Percentiles rank a stretch among this genome's conserved stretches.
These are phyloP conservation scores for Lepidocyrtoides sp. DNA, from an alignment of 2,888 invertebrate genomes.

Conservation along the genomic window DNA sequence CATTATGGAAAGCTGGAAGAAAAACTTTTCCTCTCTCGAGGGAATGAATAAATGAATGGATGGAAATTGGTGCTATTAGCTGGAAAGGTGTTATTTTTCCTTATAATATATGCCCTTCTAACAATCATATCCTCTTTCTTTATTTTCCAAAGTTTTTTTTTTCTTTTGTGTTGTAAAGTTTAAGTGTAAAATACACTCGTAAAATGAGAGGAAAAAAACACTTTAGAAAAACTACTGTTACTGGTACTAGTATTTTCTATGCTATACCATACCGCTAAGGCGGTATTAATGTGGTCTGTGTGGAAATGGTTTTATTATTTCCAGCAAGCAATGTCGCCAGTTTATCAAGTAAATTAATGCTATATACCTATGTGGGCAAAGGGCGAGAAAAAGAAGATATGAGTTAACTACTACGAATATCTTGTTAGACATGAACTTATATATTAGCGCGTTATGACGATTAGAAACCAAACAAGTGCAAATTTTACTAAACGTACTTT, in stretches of 20 bases:
- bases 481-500: too few species aligned
- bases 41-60: slow-evolving; percentile 77
- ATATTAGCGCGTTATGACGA: too few species aligned
- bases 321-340: too few species aligned
- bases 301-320: neutral
- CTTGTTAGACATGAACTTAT: too few species aligned
- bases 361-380: too few species aligned
- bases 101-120: slow-evolving; percentile 52
- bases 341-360: slow-evolving; percentile 53
- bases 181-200: slow-evolving; percentile 44
- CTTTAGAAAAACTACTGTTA: neutral
- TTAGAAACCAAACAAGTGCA: too few species aligned
- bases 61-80: slow-evolving; percentile 73
- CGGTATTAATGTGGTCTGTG: neutral
- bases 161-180: slow-evolving; percentile 27
- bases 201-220: slow-evolving; percentile 3
- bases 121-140: slow-evolving; percentile 8
- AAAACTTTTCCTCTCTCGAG: slow-evolving; percentile 62
- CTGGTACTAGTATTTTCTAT: neutral
- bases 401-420: too few species aligned
- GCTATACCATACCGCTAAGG: neutral
- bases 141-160: neutral
- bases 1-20: slow-evolving; percentile 6
- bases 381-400: neutral
- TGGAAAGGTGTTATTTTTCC: slow-evolving; percentile 74